These are phyloP conservation scores for Pyrgus malvae DNA, from an alignment of 2,888 invertebrate species.

Conservation along the genomic window DNA sequence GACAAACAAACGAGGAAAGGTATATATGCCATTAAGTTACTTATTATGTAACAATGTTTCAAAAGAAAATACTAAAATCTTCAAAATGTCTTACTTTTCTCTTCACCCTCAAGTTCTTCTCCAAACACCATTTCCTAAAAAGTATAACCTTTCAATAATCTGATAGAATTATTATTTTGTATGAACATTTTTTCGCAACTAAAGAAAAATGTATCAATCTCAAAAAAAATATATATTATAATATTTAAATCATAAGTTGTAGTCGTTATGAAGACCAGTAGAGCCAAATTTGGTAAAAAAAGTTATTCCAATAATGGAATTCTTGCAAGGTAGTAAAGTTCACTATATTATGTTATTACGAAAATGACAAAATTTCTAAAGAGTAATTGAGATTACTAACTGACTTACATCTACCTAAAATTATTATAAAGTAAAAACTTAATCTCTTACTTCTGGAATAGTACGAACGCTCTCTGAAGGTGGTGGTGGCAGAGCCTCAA, in stretches of 20 bases:
- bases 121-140: conserved; percentile 43
- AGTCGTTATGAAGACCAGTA: too few relatives aligned
- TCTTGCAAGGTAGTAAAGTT: too few relatives aligned
- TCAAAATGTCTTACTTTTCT: conserved; percentile 48
- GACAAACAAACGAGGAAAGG: neutral
- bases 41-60: too few relatives aligned
- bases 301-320: too few relatives aligned
- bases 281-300: too few relatives aligned
- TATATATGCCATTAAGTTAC: too few relatives aligned
- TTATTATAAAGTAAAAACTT: neutral
- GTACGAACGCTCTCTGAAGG: conserved; percentile 40
- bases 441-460: conserved; percentile 41
- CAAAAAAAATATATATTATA: too few relatives aligned
- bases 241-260: too few relatives aligned
- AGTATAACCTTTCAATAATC: neutral
- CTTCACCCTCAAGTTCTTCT: conserved; percentile 42
- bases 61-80: too few relatives aligned
- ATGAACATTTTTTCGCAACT: neutral
- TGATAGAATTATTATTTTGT: neutral
- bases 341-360: too few relatives aligned
- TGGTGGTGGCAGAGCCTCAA: conserved; percentile 47
- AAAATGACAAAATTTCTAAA: too few relatives aligned
- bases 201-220: too few relatives aligned
- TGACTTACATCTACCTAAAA: neutral
- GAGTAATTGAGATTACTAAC: neutral